Base-by-base conservation (phyloP, 1,140 invertebrate genomes). In the Helicoverpa zea region DNA sequence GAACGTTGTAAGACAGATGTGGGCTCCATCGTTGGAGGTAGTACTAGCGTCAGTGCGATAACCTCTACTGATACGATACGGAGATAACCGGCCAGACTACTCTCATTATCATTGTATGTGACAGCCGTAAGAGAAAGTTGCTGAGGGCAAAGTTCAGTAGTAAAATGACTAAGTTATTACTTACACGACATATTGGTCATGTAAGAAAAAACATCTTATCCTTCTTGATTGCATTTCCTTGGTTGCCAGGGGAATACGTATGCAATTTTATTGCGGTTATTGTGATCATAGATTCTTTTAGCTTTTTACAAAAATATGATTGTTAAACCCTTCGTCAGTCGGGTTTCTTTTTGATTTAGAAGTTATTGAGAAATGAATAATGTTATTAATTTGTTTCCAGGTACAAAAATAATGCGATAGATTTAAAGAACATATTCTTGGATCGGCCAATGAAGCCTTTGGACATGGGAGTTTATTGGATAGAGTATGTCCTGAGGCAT, bases 401-500 rank as follows among this genome's bases (percentile, higher is more conserved):
- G 51, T 94, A 92, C 79, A 93, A 91, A 88, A 79, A 90, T 35
- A 95, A 95, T 52, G 90, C 95, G 0, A 74, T 94, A 59, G 87
- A 92, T 35, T 85, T 96, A 10, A 93, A 92, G 10, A 86, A 88
- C n/a, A 91, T 95, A 29, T 96, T 96, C 63, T 88, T 95, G 29
- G 96, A 97, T 88, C 88, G 96, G 9, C 96, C 95, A 0, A 83
- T 95, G 83, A 86, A 90, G 30, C 95, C 96, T 0, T 87, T 96
- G 49, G 95, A 96, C 10, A 95, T 92, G 52, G 96, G 96, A 1
- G 88, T 97, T 9, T 97, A 96, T 83, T 97, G 96, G 96, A 96
- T 96, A 54, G 96, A 97, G 83, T 97, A 97, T 83, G 96, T 97
- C 1, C 94, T 97, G 7, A 91, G 96, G 29, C 95, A 97, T 81